phyloP scores from a whole-genome alignment of 2,797 vertebrate genomes.

The Rhabdophis nuchalis region DNA sequence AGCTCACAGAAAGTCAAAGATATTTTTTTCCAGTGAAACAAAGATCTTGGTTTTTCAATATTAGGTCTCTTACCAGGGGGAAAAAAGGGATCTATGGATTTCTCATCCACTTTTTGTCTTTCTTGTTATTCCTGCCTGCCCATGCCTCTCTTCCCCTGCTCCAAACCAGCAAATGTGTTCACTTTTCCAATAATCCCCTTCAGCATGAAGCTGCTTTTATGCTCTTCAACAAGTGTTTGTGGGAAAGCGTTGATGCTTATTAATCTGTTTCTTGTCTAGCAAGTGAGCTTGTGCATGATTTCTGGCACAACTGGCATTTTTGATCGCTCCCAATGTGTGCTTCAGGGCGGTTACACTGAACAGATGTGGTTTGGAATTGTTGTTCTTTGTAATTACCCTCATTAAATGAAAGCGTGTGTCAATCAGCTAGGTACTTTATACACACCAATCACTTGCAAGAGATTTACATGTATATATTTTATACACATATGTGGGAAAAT shows the following conservation, averaged over 20 bases:
- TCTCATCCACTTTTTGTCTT: conserved; percentile 65
- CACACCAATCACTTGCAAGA: conserved; percentile 70
- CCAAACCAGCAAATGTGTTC: conserved; percentile 48
- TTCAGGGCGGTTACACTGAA: conserved; percentile 82
- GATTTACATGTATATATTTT: conserved; percentile 62
- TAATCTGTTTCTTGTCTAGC: conserved; percentile 89
- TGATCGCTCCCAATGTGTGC: conserved; percentile 81
- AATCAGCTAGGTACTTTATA: conserved; percentile 89
- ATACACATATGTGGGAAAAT: conserved; percentile 37
- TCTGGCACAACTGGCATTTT: conserved; percentile 64
- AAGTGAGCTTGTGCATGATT: conserved; percentile 62
- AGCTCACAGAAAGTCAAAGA: not conserved
- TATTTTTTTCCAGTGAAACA: not conserved
- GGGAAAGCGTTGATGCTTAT: conserved; percentile 87
- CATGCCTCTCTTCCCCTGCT: conserved; percentile 28
- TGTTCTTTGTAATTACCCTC: conserved; percentile 97
- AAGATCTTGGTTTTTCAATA: conserved; percentile 9
- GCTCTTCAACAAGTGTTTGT: conserved; percentile 81
- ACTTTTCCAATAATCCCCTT: conserved; percentile 57
- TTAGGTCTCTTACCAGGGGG: not conserved
- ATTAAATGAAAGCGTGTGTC: conserved; percentile 97
- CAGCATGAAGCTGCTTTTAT: conserved; percentile 58
- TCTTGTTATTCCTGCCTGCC: conserved; percentile 55
- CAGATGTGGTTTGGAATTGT: conserved; percentile 92
- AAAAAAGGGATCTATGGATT: conserved; percentile 3